Base-by-base conservation (phyloP, 2,888 invertebrate genomes). In the Catonia carolina region DNA sequence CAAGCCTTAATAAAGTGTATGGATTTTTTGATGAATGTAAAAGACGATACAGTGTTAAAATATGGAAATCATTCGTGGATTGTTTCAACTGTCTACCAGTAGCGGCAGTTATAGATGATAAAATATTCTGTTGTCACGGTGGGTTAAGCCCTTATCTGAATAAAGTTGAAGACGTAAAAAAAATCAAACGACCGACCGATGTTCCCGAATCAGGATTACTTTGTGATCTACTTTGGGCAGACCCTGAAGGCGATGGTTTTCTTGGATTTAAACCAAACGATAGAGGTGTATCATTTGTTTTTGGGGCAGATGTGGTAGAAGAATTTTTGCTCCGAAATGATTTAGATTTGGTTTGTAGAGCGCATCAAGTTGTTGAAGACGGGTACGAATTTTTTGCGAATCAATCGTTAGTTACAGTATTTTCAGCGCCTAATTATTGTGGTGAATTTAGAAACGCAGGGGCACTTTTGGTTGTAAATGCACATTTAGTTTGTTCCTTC, bases 1-100 rank as follows among this genome's bases (percentile, higher is more conserved):
- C 97, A 65, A 93, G 93, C 75, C 97, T 98, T 79, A 98, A 67
- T 59, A 63, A 66, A 55, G 64, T 67, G 55, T 68, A 67, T 59
- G 68, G 68, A 6, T 96, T 97, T 77, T 97, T 96, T 74, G 96
- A 96, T 72, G 96, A 96, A 77, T 96, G 96, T 84, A 86, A 90
- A 77, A 41, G 56, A 17, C 51, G 58, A 48, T 61, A 70, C 60
- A 70, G 64, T 55, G 65, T 67, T 5, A 72, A 71, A 63, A 48
- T 72, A 51, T 72, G 71, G 62, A 72, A 72, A 64, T 66, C 66
- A 2, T 72, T 73, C 62, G 70, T 68, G 10, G 72, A 72, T 55
- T 69, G 71, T 31, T 73, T 73, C 62, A 81, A 82, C 70, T 72
- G 72, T 61, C 70, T 81, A 61, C 81, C 81, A 3, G 78, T 82